Evolutionary conservation across 1,140 invertebrate genomes (phyloP).

Genomic region (Schlechtendalia chinensis): DNA sequence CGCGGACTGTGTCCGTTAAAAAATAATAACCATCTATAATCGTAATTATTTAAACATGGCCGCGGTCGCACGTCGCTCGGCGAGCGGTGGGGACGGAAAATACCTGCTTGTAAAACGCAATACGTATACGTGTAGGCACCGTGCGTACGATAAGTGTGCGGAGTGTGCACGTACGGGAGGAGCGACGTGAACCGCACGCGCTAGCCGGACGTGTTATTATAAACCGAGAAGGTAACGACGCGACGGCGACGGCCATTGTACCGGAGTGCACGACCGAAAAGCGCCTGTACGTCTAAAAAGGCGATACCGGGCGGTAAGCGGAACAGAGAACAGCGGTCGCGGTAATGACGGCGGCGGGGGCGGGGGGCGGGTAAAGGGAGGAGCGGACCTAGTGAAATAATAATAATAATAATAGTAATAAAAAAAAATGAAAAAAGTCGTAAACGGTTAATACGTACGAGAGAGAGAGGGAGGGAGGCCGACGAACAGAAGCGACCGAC

Average conservation of each 20-base stretch:
- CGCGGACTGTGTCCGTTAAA: no score
- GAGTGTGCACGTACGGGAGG: conserved; percentile 3
- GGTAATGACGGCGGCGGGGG: background rate
- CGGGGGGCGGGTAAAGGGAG: no score
- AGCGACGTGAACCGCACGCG: background rate
- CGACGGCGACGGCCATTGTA: conserved; percentile 37
- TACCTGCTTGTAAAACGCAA: background rate
- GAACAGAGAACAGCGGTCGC: background rate
- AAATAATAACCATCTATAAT: no score
- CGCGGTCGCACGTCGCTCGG: no score
- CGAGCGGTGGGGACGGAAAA: no score
- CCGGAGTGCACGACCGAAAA: background rate
- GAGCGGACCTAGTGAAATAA: conserved; percentile 28
- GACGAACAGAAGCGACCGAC: conserved; percentile 19
- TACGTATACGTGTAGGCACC: background rate
- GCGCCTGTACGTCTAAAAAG: conserved; percentile 3
- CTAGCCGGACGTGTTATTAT: conserved; percentile 14
- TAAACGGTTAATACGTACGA: conserved; percentile 5
- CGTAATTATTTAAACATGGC: no score
- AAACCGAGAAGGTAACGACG: conserved; percentile 23
- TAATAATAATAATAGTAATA: conserved; percentile 9
- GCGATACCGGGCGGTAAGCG: conserved; percentile 4
- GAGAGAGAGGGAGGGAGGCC: background rate
- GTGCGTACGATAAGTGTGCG: background rate
- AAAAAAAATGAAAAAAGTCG: conserved; percentile 23